phyloP scores from a whole-genome alignment of 2,797 vertebrate species.

The Lutjanus argentimaculatus region DNA sequence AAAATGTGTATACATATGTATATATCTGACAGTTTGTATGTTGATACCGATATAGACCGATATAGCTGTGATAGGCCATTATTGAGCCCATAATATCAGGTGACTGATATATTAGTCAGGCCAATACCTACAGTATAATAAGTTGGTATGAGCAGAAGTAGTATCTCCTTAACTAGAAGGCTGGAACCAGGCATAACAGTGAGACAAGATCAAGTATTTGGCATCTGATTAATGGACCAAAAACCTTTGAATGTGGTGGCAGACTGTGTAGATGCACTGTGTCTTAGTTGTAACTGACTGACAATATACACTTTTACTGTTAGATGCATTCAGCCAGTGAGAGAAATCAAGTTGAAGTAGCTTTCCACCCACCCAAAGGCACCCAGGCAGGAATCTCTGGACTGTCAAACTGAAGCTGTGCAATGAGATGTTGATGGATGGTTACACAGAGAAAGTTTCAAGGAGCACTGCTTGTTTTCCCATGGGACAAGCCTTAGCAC shows the following conservation, averaged over 20 bases:
- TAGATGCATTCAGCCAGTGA: neutral
- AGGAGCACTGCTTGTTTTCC: conserved; percentile 37
- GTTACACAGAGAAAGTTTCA: conserved; percentile 48
- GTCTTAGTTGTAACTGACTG: neutral
- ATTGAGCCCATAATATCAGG: too few relatives aligned
- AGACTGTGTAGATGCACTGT: neutral
- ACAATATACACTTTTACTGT: neutral
- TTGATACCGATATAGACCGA: too few relatives aligned
- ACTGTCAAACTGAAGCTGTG: conserved; percentile 40
- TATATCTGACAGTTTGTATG: too few relatives aligned
- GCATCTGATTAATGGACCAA: neutral
- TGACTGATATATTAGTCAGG: too few relatives aligned
- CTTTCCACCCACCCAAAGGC: conserved; percentile 12
- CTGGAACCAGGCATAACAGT: neutral
- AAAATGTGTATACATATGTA: too few relatives aligned
- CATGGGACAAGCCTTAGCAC: conserved; percentile 65
- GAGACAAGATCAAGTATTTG: neutral
- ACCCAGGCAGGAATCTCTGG: conserved; percentile 26
- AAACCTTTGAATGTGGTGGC: neutral
- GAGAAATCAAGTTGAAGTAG: conserved; percentile 22
- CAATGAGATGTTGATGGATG: conserved; percentile 53
- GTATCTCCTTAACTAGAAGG: neutral
- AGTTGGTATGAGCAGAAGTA: conserved; percentile 8
- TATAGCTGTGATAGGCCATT: too few relatives aligned
- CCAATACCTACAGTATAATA: neutral